phyloP scores from a whole-genome alignment of 2,888 invertebrate species.

The Choreutis nemorana region DNA sequence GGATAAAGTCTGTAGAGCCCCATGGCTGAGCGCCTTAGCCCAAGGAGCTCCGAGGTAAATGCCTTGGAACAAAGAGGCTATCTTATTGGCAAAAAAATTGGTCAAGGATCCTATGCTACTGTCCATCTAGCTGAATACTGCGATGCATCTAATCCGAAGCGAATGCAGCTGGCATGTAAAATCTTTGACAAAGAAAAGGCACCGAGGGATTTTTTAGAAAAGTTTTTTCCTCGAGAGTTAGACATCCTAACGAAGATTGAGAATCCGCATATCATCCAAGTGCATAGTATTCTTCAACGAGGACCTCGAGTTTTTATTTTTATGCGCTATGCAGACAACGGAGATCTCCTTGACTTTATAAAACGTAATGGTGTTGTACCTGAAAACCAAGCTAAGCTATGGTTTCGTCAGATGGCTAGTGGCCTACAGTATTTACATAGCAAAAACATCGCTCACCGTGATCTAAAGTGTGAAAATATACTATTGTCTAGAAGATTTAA shows the following conservation, averaged over 20 bases:
- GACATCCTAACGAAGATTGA: constrained; percentile 89
- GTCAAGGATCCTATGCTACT: constrained; percentile 91
- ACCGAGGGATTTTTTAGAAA: constrained; percentile 87
- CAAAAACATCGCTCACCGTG: constrained; percentile 87
- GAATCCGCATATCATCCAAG: constrained; percentile 90
- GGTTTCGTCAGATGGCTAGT: constrained; percentile 87
- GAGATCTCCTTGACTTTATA: constrained; percentile 86
- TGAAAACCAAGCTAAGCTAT: constrained; percentile 80
- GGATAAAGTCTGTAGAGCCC: constrained; percentile 62
- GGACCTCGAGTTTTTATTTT: constrained; percentile 88
- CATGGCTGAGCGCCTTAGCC: constrained; percentile 78
- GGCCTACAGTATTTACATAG: constrained; percentile 85
- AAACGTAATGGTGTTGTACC: constrained; percentile 79
- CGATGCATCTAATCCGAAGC: constrained; percentile 74
- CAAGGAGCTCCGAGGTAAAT: constrained; percentile 84
- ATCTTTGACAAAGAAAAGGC: constrained; percentile 91
- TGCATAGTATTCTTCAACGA: constrained; percentile 85
- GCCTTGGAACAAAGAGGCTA: constrained; percentile 87
- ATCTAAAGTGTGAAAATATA: constrained; percentile 95
- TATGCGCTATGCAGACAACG: constrained; percentile 92
- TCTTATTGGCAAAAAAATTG: constrained; percentile 85
- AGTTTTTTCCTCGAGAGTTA: constrained; percentile 93
- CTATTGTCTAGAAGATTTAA: constrained; percentile 83
- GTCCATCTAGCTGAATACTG: constrained; percentile 87
- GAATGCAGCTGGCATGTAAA: constrained; percentile 85